Evolutionary conservation across 1,140 invertebrate genomes (phyloP), one percentile per base, ranked within the genome.

Genomic region (Drosophila bocki): DNA sequence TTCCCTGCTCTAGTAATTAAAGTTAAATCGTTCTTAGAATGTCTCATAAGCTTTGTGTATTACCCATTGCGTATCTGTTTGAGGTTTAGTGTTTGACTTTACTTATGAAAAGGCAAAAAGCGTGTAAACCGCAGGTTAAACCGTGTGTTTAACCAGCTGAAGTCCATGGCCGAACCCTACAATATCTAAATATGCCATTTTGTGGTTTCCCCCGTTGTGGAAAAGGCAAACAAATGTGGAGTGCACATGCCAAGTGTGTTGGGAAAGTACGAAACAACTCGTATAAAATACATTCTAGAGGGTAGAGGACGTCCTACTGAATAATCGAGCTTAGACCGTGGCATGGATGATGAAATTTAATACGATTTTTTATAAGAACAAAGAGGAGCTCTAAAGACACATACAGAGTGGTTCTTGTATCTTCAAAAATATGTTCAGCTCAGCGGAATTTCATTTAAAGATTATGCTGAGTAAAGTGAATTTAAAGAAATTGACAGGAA

Each of bases 141-240:
- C 65, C 29, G 6, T 32, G 69, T 59, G 17, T 72, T 74, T 72
- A 72, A 72, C 53, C 70, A 72, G 67, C 56, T 51, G 69, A 59
- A 59, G 51, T 69, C 44, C 44, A 35, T 26, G 39, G 42, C 35
- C 33, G 9, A 41, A 33, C 33, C 48, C 64, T 50, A 42, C 50
- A 59, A 57, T 58, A 57, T 69, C 51, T 33, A 71, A 50, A 71
- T 71, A 50, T 59, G 53, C 19, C 53, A 72, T 17, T 32, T 22
- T 44, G 53, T 37, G 70, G 67, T 60, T 72, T 72, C 15, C 12
- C 69, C 67, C 37, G 3, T 22, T 50, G 35, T 51, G 56, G 19
- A 57, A 50, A 47, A 60, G 12, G 32, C 44, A 41, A 35, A 51
- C 45, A 72, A 33, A 60, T 15, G 37, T 35, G 13, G n/a, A 45